Evolutionary conservation across 2,797 vertebrate species (phyloP).

Genomic region (Urocyon cinereoargenteus): DNA sequence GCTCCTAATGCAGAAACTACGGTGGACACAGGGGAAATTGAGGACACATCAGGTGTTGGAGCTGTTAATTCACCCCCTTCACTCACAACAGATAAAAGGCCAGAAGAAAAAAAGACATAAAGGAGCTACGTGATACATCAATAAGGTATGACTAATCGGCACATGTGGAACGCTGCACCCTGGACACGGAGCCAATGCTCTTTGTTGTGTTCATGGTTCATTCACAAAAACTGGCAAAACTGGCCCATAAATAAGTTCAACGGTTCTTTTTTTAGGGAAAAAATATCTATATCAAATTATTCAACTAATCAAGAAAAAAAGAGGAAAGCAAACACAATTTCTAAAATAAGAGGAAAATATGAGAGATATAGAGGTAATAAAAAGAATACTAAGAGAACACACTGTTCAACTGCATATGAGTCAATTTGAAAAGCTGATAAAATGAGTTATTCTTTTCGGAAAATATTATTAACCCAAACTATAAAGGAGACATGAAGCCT

Average conservation of each 20-base stretch:
- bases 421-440: not conserved
- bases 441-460: constrained; percentile 6
- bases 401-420: not conserved
- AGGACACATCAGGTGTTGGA: not conserved
- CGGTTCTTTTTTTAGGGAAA: not conserved
- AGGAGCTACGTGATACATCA: not conserved
- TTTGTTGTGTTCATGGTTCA: not conserved
- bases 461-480: not conserved
- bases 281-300: not conserved
- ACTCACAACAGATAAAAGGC: not conserved
- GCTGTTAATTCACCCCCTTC: not conserved
- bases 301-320: not conserved
- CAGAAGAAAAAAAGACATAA: not conserved
- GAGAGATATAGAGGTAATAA: not conserved
- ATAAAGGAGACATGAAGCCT: not conserved
- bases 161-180: not conserved
- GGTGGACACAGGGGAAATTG: not conserved
- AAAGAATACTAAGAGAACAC: not conserved
- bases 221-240: not conserved
- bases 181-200: not conserved
- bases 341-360: not conserved
- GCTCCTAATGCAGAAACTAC: not conserved
- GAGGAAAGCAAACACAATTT: not conserved
- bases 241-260: not conserved
- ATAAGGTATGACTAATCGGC: not conserved